Base-by-base conservation (phyloP, 2,888 invertebrate genomes). In the Archips crataeganus region DNA sequence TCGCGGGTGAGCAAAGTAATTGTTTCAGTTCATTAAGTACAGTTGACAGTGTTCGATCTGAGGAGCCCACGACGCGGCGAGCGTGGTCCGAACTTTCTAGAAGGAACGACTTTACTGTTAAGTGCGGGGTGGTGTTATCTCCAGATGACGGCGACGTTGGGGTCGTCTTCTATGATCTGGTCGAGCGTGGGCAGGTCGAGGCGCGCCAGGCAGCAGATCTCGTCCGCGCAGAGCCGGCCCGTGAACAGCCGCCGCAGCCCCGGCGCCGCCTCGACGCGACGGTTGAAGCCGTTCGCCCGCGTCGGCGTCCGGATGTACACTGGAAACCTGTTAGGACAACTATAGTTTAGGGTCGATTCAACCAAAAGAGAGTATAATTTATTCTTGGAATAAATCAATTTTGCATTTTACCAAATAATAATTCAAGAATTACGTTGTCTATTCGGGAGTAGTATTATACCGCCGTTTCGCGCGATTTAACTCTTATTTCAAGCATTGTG, bases 201-300 rank as follows among this genome's bases (percentile, higher is more conserved):
- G 15, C 97, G 96, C 10, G 97, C 97, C 74, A 97, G 95, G 85
- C 98, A 98, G 89, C 99, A 98, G 81, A 99, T 98, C 90, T 98
- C 98, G 91, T 99, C 99, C 73, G 97, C 95, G 86, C 97, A 97
- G 77, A 97, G 96, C 0, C 95, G 93, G 0, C 99, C 99, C 61
- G 97, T 97, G 85, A 98, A 97, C 82, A 97, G 95, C 67, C 95
- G 94, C 57, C 96, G 95, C 51, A 97, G 89, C 13, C 95, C 91
- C 0, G 90, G 85, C 36, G 92, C 54, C 0, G 86, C 79, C 34
- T 90, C 90, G 13, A 81, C 45, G 15, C 87, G 85, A 51, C 77
- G 81, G 73, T 69, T 84, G 79, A 87, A 89, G 0, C 88, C 90
- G 77, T 88, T 90, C 2, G 84, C 75, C 0, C 92, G 86, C 0